Conservation (phyloP, 2,113 vertebrate species). For the Burhinus oedicnemus region DNA sequence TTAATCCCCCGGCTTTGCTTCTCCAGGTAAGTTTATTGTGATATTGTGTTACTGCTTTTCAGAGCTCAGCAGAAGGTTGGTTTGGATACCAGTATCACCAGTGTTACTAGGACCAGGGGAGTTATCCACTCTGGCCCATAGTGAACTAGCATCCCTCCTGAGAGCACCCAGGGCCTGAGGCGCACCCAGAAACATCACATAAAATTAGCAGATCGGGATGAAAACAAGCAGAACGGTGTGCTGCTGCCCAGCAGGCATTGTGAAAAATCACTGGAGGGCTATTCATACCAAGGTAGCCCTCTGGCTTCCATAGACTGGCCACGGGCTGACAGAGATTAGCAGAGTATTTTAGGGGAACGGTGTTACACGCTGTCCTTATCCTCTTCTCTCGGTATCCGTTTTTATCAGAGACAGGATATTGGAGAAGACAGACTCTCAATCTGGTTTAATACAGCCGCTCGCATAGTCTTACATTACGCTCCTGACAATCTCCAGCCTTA, state of each 20-base stretch:
- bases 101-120: background rate
- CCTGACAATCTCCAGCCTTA: background rate
- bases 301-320: background rate
- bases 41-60: background rate
- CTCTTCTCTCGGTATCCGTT: background rate
- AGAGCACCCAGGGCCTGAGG: background rate
- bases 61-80: background rate
- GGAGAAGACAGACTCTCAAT: background rate
- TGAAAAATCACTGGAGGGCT: background rate
- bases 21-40: background rate
- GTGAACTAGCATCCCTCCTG: background rate
- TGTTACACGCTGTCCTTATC: background rate
- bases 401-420: background rate
- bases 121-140: background rate
- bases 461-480: accelerated
- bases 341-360: too few species aligned
- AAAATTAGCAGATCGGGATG: background rate
- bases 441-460: background rate
- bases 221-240: accelerated
- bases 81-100: background rate
- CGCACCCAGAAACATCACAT: background rate
- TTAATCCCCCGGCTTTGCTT: background rate
- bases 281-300: background rate
- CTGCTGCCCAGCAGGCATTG: background rate
- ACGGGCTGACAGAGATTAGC: background rate